Conservation (phyloP, 2,888 invertebrate species). For the Teleogryllus oceanicus region DNA sequence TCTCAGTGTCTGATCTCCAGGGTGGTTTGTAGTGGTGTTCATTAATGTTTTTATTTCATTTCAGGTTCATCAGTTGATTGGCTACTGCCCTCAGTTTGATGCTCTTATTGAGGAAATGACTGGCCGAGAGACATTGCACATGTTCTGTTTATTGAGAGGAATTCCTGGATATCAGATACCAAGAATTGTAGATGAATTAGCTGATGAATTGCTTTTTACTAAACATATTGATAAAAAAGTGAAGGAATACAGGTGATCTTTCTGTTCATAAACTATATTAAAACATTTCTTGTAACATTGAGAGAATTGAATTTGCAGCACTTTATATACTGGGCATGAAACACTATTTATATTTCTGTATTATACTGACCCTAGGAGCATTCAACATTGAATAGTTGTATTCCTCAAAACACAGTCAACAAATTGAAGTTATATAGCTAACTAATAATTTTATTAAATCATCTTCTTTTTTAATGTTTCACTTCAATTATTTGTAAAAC, state of each 20-base stretch:
- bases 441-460: neutral
- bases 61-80: conserved; percentile 47
- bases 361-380: too few species aligned
- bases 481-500: too few species aligned
- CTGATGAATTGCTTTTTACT: conserved; percentile 58
- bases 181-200: conserved; percentile 47
- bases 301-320: too few species aligned
- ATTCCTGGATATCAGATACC: conserved; percentile 48
- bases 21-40: too few species aligned
- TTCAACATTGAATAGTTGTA: too few species aligned
- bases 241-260: conserved; percentile 47
- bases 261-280: neutral
- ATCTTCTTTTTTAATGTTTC: too few species aligned
- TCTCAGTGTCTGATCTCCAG: too few species aligned
- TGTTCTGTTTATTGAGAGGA: conserved; percentile 63
- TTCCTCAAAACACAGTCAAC: too few species aligned
- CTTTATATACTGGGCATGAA: too few species aligned
- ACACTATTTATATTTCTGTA: too few species aligned
- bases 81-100: conserved; percentile 75
- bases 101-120: conserved; percentile 66
- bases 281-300: too few species aligned
- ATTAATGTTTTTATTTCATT: neutral
- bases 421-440: neutral
- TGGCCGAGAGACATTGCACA: conserved; percentile 63
- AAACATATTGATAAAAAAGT: conserved; percentile 60